Base-by-base conservation (phyloP, 2,888 invertebrate genomes). In the Imbricaverruca yamaguchii region DNA sequence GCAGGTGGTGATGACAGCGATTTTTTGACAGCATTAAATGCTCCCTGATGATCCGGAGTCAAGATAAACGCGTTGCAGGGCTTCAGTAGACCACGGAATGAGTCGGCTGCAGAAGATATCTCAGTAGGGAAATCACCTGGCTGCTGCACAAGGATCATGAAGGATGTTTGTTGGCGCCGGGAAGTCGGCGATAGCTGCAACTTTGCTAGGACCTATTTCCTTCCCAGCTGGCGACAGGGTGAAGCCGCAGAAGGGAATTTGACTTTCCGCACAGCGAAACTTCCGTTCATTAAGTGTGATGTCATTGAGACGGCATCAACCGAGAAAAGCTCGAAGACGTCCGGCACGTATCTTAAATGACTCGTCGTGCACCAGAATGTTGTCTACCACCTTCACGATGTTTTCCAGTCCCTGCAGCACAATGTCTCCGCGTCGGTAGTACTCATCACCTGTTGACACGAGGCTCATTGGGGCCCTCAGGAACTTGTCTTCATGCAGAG, bases 321-420 rank as follows among this genome's bases (percentile, higher is more conserved):
- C 23, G 9, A 63, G 67, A 39, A 65, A 67, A 4, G 67, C 25
- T 25, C 56, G 80, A 63, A 77, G 39, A 59, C 25, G 55, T 9
- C 56, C 1, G 1, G 15, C 23, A 61, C 80, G 53, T 7, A 8
- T 25, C 63, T 53, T 15, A 39, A n/a, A 39, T 15, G 56, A 39
- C 25, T 81, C 25, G 55, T 9, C 12, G 56, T 23, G 39, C 2
- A 67, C 11, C 23, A 82, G 57, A 21, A 80, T 77, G 53, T 77
- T 59, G 55, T 80, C 74, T 0, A 82, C 80, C 12, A 80, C 67
- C n/a, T n/a, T n/a, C n/a, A n/a, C n/a, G n/a, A n/a, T n/a, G n/a
- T n/a, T n/a, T n/a, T n/a, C n/a, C n/a, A n/a, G 81, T 21, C 81
- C 82, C 57, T 81, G 81, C 21, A 82, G 61, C 6, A n/a, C 65